Percentiles rank a stretch among this genome's conserved stretches.
phyloP scores from a whole-genome alignment of 2,888 invertebrate genomes.

The Hypselothyrea guttata region DNA sequence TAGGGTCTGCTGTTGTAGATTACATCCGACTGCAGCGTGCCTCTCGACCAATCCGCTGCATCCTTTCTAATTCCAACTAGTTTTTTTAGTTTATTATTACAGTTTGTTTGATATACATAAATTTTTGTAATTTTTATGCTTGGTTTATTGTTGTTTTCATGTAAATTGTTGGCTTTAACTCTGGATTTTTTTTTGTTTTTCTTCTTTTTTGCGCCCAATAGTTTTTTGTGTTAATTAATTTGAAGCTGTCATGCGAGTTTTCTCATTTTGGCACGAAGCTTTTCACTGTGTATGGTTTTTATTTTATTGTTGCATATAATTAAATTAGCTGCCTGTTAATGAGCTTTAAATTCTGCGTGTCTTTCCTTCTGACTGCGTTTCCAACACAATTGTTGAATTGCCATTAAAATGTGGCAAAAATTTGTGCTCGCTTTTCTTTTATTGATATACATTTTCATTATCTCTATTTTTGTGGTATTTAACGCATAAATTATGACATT shows the following conservation, averaged over 20 bases:
- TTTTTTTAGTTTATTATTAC: conserved; percentile 13
- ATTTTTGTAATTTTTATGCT: conserved; percentile 41
- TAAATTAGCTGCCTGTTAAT: conserved; percentile 56
- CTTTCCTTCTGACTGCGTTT: not conserved
- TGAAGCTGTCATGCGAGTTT: conserved; percentile 66
- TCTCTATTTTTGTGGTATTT: not conserved
- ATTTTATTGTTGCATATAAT: conserved; percentile 45
- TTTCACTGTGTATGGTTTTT: conserved; percentile 6
- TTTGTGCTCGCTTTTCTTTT: conserved; percentile 10
- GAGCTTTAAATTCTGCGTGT: conserved; percentile 21
- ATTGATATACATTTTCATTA: conserved; percentile 18
- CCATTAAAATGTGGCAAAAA: conserved; percentile 15
- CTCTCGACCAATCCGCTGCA: no score
- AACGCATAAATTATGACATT: conserved; percentile 39
- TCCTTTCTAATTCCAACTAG: no score
- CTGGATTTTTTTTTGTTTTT: conserved; percentile 49
- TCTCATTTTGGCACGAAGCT: conserved; percentile 58
- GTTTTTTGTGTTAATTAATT: conserved; percentile 79
- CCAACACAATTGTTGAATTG: conserved; percentile 12
- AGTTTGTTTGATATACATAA: conserved; percentile 3
- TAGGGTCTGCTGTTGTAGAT: no score
- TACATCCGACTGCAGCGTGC: no score
- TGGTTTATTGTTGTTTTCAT: conserved; percentile 52
- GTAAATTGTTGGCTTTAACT: conserved; percentile 60
- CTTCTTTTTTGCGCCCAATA: conserved; percentile 51